phyloP scores from a whole-genome alignment of 2,797 vertebrate species.

The Micrastur ruficollis region DNA sequence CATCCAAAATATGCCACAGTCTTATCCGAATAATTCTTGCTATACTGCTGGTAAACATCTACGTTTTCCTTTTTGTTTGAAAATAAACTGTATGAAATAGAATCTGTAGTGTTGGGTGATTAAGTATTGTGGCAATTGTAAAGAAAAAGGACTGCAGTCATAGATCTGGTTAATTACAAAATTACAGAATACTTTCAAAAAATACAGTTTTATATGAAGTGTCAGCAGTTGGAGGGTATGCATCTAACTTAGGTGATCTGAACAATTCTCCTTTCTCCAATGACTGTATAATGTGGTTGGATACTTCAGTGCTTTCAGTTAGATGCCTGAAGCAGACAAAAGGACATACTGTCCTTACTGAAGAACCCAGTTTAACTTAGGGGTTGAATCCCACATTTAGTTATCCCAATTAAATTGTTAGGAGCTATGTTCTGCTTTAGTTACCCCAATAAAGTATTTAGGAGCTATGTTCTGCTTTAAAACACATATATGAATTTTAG shows the following conservation, averaged over 20 bases:
- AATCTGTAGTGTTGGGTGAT: background rate
- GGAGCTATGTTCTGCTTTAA: background rate
- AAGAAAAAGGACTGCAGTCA: background rate
- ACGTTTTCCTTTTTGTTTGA: background rate
- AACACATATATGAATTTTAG: background rate
- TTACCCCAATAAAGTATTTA: background rate
- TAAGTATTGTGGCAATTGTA: background rate
- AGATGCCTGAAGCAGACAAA: background rate
- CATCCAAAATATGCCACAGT: constrained; percentile 90
- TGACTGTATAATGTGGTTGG: background rate
- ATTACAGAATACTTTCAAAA: background rate
- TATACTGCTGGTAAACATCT: constrained; percentile 88
- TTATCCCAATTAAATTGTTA: background rate
- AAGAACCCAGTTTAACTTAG: background rate
- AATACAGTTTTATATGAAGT: background rate
- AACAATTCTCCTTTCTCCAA: background rate
- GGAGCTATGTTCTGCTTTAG: background rate
- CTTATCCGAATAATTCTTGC: constrained; percentile 90
- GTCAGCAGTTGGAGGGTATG: background rate
- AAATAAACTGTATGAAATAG: background rate
- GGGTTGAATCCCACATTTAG: background rate
- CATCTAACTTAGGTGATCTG: background rate
- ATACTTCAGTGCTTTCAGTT: background rate
- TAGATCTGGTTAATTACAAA: background rate
- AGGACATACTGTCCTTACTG: background rate